These are phyloP conservation scores for Takifugu ocellatus DNA, from an alignment of 2,797 vertebrate species.

Conservation along the genomic window DNA sequence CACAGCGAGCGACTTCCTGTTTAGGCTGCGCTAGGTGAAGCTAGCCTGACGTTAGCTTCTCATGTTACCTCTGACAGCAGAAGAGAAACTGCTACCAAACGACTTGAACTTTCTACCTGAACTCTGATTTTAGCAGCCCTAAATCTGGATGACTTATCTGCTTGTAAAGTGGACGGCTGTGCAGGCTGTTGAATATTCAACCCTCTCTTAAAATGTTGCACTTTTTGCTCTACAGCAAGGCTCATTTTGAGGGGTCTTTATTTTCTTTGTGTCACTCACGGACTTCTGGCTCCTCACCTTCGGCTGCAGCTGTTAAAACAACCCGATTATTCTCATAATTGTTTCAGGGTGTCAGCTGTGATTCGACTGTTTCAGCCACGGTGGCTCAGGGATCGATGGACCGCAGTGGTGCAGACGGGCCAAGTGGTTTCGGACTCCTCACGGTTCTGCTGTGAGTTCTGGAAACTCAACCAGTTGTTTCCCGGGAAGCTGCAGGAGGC, in stretches of 20 bases:
- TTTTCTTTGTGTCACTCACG: slow-evolving; percentile 39
- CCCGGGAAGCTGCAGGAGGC: slow-evolving; percentile 44
- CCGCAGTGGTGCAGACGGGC: slow-evolving; percentile 20
- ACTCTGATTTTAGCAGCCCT: no score
- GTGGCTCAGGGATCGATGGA: slow-evolving; percentile 52
- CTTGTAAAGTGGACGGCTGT: no score
- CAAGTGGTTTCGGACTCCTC: slow-evolving; percentile 63
- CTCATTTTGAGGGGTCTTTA: slow-evolving; percentile 32
- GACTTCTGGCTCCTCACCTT: slow-evolving; percentile 29
- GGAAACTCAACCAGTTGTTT: slow-evolving; percentile 15
- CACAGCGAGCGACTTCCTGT: no score
- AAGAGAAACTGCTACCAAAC: no score
- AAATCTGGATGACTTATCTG: no score
- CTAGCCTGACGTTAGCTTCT: neutral
- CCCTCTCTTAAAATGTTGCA: no score
- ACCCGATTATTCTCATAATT: slow-evolving; percentile 66
- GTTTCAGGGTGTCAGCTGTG: slow-evolving; percentile 69
- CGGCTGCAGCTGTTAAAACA: slow-evolving; percentile 77
- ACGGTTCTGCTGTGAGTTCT: slow-evolving; percentile 40
- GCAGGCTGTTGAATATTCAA: no score
- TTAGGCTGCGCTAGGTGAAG: neutral
- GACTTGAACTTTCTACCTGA: no score
- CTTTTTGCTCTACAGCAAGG: no score
- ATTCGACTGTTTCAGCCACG: slow-evolving; percentile 65
- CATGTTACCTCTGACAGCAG: neutral